These are phyloP conservation scores for Chelmon rostratus DNA, from an alignment of 2,797 vertebrate genomes.

Conservation along the genomic window DNA sequence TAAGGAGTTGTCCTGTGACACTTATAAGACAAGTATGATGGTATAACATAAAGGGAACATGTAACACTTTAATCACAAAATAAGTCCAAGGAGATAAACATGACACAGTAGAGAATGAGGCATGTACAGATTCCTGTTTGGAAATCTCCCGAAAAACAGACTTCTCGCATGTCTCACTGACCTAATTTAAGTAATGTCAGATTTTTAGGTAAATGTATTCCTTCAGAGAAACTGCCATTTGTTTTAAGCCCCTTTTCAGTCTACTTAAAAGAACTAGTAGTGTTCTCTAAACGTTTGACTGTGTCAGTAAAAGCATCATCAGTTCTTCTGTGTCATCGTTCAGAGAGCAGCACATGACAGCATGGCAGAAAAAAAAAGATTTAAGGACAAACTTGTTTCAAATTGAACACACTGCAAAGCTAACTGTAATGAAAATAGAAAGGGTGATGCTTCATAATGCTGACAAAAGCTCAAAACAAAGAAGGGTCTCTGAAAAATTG, in stretches of 20 bases:
- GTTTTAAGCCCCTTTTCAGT: not conserved
- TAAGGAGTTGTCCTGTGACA: slow-evolving; percentile 49
- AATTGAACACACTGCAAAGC: too few species aligned
- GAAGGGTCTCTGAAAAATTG: not conserved
- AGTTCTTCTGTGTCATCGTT: not conserved
- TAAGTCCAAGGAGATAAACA: too few species aligned
- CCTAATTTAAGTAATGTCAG: too few species aligned
- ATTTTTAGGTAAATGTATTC: too few species aligned
- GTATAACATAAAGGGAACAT: not conserved
- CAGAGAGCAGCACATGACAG: too few species aligned
- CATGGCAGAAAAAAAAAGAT: too few species aligned
- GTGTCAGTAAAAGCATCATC: not conserved
- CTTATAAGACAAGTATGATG: not conserved
- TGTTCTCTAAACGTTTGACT: not conserved
- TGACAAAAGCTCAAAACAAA: not conserved
- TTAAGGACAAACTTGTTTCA: not conserved
- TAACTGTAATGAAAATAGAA: not conserved
- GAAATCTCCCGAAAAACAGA: too few species aligned
- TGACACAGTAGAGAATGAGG: too few species aligned
- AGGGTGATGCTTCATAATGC: not conserved
- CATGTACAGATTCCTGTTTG: too few species aligned
- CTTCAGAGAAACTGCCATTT: not conserved
- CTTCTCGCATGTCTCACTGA: too few species aligned
- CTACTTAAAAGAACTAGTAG: not conserved
- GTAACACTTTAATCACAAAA: too few species aligned